Conservation (phyloP, 1,140 invertebrate species). For the Drosophila ohnishii region DNA sequence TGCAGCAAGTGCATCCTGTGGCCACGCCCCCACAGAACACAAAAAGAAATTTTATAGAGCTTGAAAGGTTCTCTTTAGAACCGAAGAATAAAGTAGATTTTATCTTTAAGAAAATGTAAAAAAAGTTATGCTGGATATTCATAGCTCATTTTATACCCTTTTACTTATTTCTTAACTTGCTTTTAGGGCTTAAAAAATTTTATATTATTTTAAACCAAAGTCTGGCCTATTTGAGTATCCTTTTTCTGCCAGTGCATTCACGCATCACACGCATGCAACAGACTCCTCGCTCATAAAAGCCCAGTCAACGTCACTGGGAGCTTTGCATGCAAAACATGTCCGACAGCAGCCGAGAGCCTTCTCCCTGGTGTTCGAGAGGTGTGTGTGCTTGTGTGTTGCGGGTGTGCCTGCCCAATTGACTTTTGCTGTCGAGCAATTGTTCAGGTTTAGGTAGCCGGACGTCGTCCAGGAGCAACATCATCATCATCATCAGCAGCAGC, state of each 20-base stretch:
- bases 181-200: too few relatives aligned
- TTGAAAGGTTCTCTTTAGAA: not conserved
- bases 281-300: slow-evolving; percentile 30
- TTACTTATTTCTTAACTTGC: too few relatives aligned
- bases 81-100: not conserved
- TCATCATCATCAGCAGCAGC: not conserved
- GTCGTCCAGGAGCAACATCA: slow-evolving; percentile 8
- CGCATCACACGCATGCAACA: slow-evolving; percentile 36
- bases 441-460: slow-evolving; percentile 55
- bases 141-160: not conserved
- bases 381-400: slow-evolving; percentile 16
- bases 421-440: slow-evolving; percentile 66
- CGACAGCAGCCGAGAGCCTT: slow-evolving; percentile 41
- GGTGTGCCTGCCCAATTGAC: slow-evolving; percentile 68
- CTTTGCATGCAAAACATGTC: slow-evolving; percentile 75
- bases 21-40: slow-evolving; percentile 5
- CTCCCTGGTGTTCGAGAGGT: slow-evolving; percentile 13
- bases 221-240: not conserved
- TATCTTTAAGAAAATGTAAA: too few relatives aligned
- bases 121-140: not conserved
- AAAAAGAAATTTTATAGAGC: not conserved
- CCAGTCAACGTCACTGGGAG: slow-evolving; percentile 58
- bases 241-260: slow-evolving; percentile 21
- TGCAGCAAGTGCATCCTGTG: slow-evolving; percentile 32
- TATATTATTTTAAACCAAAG: not conserved